Evolutionary conservation across 2,888 invertebrate genomes (phyloP).

Genomic region (Aricia artaxerxes): DNA sequence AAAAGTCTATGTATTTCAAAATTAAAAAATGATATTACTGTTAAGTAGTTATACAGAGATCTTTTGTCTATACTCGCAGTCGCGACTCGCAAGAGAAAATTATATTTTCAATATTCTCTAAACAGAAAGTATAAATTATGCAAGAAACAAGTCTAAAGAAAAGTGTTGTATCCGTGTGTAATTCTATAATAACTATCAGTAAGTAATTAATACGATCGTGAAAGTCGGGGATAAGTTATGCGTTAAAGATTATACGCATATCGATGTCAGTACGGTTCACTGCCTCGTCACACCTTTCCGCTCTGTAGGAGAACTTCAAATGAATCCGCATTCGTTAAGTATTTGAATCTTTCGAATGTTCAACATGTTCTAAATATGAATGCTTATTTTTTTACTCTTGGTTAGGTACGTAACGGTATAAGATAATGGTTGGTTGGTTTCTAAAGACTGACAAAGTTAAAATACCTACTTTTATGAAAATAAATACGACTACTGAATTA

Average conservation of each 20-base stretch:
- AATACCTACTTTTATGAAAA: no score
- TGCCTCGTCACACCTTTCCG: slow-evolving; percentile 6
- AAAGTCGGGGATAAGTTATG: slow-evolving; percentile 8
- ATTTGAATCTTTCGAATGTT: neutral
- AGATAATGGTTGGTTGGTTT: no score
- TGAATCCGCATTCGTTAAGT: neutral
- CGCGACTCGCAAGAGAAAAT: neutral
- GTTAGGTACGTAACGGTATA: no score
- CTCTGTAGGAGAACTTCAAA: slow-evolving; percentile 9
- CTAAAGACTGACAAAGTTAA: no score
- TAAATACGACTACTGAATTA: no score
- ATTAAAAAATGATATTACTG: no score
- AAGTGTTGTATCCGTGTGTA: neutral
- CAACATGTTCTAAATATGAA: neutral
- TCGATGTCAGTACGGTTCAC: slow-evolving; percentile 25
- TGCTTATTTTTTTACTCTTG: neutral
- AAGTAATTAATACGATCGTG: slow-evolving; percentile 23
- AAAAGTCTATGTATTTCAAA: no score
- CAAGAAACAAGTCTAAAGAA: slow-evolving; percentile 11
- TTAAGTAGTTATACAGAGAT: no score
- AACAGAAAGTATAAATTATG: slow-evolving; percentile 24
- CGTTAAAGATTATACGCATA: slow-evolving; percentile 14
- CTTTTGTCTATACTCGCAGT: no score
- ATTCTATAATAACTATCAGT: slow-evolving; percentile 15
- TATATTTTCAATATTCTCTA: neutral